These are phyloP conservation scores for Actinia tenebrosa DNA, from an alignment of 64 coral and sea anemone species.

Conservation along the genomic window DNA sequence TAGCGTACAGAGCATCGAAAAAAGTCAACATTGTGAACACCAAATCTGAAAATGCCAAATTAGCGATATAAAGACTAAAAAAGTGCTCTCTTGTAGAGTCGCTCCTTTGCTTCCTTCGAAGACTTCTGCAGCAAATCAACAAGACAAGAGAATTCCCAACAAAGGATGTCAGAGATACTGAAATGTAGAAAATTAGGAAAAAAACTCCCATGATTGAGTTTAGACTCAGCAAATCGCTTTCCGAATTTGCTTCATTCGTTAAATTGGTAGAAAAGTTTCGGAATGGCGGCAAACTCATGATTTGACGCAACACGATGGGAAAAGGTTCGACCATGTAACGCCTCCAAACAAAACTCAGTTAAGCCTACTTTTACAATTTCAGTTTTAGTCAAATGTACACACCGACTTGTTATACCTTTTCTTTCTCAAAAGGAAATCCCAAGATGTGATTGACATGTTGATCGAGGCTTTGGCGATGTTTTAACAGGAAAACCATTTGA, in stretches of 20 bases:
- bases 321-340: not conserved
- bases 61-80: constrained; percentile 74
- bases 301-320: not conserved
- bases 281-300: not conserved
- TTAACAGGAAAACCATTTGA: constrained; percentile 2
- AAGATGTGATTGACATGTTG: not conserved
- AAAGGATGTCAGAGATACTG: constrained; percentile 42
- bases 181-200: constrained; percentile 47
- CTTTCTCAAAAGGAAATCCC: not conserved
- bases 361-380: not conserved
- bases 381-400: not conserved
- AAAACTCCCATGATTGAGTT: constrained; percentile 39
- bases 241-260: not conserved
- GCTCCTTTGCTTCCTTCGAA: not conserved
- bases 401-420: not conserved
- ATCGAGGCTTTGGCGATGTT: not conserved
- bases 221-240: not conserved
- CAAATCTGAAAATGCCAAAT: constrained; percentile 56
- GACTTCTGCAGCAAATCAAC: constrained; percentile 39
- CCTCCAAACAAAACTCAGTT: not conserved
- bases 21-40: constrained; percentile 64
- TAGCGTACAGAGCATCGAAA: constrained; percentile 46
- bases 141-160: constrained; percentile 52
- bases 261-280: not conserved
- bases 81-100: constrained; percentile 37